Conservation (phyloP, 2,888 invertebrate genomes). For the Coleophora flavipennella region DNA sequence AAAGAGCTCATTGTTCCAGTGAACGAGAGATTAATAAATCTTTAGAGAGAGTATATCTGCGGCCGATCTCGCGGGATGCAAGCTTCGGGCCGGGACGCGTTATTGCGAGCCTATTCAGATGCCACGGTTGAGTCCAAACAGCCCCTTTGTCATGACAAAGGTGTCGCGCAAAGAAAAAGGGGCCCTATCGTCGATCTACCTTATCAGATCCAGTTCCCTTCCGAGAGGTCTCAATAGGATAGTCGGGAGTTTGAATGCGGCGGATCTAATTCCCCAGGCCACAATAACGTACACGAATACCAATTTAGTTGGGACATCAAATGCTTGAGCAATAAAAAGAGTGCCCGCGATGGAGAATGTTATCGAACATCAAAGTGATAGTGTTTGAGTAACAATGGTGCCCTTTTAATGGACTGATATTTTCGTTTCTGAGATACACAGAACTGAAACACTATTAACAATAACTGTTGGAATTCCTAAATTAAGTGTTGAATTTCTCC, state of each 20-base stretch:
- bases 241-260: slow-evolving; percentile 60
- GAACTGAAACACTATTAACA: too few relatives aligned
- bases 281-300: slow-evolving; percentile 58
- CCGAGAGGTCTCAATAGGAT: slow-evolving; percentile 69
- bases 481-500: too few relatives aligned
- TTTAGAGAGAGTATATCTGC: slow-evolving; percentile 64
- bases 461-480: too few relatives aligned
- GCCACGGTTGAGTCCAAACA: slow-evolving; percentile 68
- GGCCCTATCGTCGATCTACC: slow-evolving; percentile 67
- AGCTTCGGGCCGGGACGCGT: slow-evolving; percentile 61
- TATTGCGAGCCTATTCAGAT: slow-evolving; percentile 71
- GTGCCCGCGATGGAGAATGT: slow-evolving; percentile 29
- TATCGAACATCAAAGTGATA: slow-evolving; percentile 41
- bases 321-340: slow-evolving; percentile 40
- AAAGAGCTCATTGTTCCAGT: slow-evolving; percentile 67
- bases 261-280: slow-evolving; percentile 65
- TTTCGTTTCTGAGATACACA: too few relatives aligned
- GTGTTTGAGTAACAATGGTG: slow-evolving; percentile 20
- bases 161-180: slow-evolving; percentile 71
- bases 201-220: slow-evolving; percentile 70
- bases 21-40: slow-evolving; percentile 69
- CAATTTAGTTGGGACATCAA: slow-evolving; percentile 52
- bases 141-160: slow-evolving; percentile 71
- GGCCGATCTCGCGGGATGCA: slow-evolving; percentile 67
- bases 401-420: background rate